phyloP scores from a whole-genome alignment of 64 coral and sea anemone species.

The Dendrophyllia cribrosa region DNA sequence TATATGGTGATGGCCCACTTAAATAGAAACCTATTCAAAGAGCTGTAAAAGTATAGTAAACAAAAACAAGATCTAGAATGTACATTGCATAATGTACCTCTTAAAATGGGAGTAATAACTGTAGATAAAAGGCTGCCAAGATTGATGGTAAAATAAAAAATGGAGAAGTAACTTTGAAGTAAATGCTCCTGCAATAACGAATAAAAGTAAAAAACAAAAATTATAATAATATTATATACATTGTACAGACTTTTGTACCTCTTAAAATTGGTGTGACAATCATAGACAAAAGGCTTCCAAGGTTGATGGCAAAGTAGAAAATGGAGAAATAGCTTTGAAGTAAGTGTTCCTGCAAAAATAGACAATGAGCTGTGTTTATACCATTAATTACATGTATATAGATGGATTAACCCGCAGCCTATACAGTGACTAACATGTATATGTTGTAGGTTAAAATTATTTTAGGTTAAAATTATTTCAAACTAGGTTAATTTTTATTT shows the following conservation, averaged over 20 bases:
- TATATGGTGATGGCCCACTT: too few species aligned
- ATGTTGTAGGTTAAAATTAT: too few species aligned
- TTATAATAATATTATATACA: too few species aligned
- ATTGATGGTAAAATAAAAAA: slow-evolving; percentile 99
- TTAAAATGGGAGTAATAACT: slow-evolving; percentile 93
- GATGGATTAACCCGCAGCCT: not conserved
- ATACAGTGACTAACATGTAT: too few species aligned
- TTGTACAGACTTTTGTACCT: slow-evolving; percentile 49
- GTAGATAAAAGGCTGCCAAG: slow-evolving; percentile 96
- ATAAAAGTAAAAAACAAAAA: slow-evolving; percentile 3
- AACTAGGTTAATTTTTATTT: too few species aligned
- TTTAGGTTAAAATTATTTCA: too few species aligned
- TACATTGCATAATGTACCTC: slow-evolving; percentile 65
- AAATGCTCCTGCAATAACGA: slow-evolving; percentile 83
- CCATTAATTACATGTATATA: not conserved
- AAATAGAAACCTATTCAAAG: too few species aligned
- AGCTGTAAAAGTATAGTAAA: too few species aligned
- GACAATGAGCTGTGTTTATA: not conserved
- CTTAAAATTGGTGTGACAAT: slow-evolving; percentile 94
- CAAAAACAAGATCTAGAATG: too few species aligned
- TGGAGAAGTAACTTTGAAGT: slow-evolving; percentile 96
- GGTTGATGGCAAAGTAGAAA: slow-evolving; percentile 99
- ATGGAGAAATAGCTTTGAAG: slow-evolving; percentile 99
- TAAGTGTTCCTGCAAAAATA: slow-evolving; percentile 82
- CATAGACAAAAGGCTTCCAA: slow-evolving; percentile 97